These are phyloP conservation scores for Rotaria socialis DNA, from an alignment of 2,888 invertebrate species.

Conservation along the genomic window DNA sequence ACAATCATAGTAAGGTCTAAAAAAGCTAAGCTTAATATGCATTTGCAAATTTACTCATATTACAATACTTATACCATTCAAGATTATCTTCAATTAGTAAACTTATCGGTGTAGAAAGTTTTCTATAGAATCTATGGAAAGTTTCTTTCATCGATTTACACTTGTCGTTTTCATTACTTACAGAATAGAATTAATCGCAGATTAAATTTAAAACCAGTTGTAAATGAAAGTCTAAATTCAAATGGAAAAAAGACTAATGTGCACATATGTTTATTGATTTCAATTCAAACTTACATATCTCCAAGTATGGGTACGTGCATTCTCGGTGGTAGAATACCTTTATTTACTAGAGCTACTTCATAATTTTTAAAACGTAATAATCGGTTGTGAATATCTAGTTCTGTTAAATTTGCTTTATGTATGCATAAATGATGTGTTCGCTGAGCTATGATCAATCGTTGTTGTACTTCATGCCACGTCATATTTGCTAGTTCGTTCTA, in stretches of 20 bases:
- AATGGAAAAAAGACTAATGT: background rate
- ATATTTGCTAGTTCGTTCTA: slow-evolving; percentile 58
- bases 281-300: slow-evolving; percentile 63
- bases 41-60: too few relatives aligned
- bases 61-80: too few relatives aligned
- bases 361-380: slow-evolving; percentile 91
- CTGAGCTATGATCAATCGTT: slow-evolving; percentile 79
- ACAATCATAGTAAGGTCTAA: too few relatives aligned
- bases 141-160: background rate
- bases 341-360: slow-evolving; percentile 93
- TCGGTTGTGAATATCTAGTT: slow-evolving; percentile 86
- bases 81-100: too few relatives aligned
- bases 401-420: slow-evolving; percentile 86
- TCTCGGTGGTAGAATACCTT: slow-evolving; percentile 78
- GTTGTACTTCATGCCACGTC: slow-evolving; percentile 84
- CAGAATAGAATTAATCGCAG: slow-evolving; percentile 84
- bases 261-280: slow-evolving; percentile 48
- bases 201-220: slow-evolving; percentile 81
- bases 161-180: slow-evolving; percentile 62
- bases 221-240: slow-evolving; percentile 69
- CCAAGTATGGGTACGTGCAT: slow-evolving; percentile 77
- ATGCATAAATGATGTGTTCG: slow-evolving; percentile 93
- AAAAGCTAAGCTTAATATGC: too few relatives aligned
- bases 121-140: too few relatives aligned
- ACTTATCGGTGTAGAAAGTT: too few relatives aligned